A percentile compares a stretch with the other conserved stretches of the same genome.
phyloP scores from a whole-genome alignment of 92 coral and sea anemone genomes.

The Micromussa lordhowensis region DNA sequence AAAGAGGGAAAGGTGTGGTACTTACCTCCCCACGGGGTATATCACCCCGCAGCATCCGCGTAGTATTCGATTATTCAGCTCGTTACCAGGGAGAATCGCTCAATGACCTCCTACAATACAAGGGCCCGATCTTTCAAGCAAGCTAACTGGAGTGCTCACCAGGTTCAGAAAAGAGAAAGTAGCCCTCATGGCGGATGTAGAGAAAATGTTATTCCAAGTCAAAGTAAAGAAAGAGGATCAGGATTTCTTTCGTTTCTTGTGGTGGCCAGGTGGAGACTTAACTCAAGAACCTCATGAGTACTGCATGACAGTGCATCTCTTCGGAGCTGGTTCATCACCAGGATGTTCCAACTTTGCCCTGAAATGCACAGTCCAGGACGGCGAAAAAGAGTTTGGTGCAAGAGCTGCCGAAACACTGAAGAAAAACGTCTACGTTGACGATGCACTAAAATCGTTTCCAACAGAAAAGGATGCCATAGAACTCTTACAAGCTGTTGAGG shows the following conservation, averaged over 20 bases:
- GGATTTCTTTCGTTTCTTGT: constrained; percentile 50
- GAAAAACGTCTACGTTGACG: constrained; percentile 44
- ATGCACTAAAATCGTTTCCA: constrained; percentile 28
- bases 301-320: constrained; percentile 34
- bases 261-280: constrained; percentile 47
- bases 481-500: constrained; percentile 15
- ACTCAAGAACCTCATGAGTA: constrained; percentile 33
- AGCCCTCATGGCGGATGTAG: constrained; percentile 42
- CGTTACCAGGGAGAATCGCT: constrained; percentile 46
- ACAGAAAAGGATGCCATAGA: constrained; percentile 40
- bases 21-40: constrained; percentile 69
- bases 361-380: constrained; percentile 36
- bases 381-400: constrained; percentile 29
- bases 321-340: constrained; percentile 40
- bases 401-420: constrained; percentile 18
- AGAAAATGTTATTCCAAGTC: constrained; percentile 47
- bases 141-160: constrained; percentile 32
- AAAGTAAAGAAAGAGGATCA: constrained; percentile 38
- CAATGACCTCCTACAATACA: constrained; percentile 43
- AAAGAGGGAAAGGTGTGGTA: constrained; percentile 53
- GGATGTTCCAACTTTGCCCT: constrained; percentile 46
- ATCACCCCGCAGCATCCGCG: constrained; percentile 48
- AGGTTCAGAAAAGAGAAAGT: constrained; percentile 37
- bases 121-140: constrained; percentile 37
- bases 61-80: constrained; percentile 55